Evolutionary conservation across 2,113 vertebrate genomes (phyloP), one percentile per base, ranked within the genome.

Genomic region (Tachuris rubrigastra): DNA sequence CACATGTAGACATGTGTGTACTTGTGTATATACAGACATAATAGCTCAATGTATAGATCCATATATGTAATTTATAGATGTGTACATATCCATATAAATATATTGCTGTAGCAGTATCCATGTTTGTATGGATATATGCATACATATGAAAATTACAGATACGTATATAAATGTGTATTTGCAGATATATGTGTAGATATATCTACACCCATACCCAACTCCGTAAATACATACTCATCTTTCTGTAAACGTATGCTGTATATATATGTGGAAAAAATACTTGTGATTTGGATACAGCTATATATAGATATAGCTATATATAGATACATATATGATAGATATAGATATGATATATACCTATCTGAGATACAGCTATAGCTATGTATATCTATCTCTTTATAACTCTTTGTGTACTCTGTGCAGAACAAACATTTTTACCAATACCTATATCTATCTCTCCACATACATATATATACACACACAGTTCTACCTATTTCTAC

Each of bases 1-100:
- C 22, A 27, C 8, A 12, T 1, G 10, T 25, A 16, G 47, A 56
- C 4, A 30, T 0, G 0, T 4, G 0, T 3, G 50, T 35, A 25
- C 31, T 21, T 42, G 14, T 59, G 24, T 69, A 59, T 47, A 52
- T 22, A 62, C 30, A 67, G 58, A 44, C 27, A 46, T 23, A 14
- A 27, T 5, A 46, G 30, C 60, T 56, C 7, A 3, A 8, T 33
- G 22, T 41, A 9, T 28, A 66, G 35, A 69, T 39, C 67, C 21
- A 20, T 58, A 55, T 7, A 66, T 44, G 58, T 22, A 47, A 72
- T 41, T 19, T 14, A 79, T 3, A 37, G 37, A 31, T 30, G 44
- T 59, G 65, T 53, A 59, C 75, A 49, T 25, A 77, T 33, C 60
- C 31, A 27, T 71, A 33, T 72, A 81, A 77, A 72, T 67, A 46